Base-by-base conservation (phyloP, 2,797 vertebrate species). In the Aldrovandia affinis region DNA sequence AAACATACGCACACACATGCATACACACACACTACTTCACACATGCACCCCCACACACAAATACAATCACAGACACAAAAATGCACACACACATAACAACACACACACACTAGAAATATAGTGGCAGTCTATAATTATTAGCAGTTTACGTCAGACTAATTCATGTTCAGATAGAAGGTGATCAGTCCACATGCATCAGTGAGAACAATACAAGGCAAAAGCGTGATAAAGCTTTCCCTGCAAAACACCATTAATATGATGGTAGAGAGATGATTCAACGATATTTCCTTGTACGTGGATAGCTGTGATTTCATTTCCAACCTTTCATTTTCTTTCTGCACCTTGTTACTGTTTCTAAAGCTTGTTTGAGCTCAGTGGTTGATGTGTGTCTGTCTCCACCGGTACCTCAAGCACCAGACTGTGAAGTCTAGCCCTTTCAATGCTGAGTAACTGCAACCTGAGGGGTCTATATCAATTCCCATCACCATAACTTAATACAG, bases 91-190 rank as follows among this genome's bases (percentile, higher is more conserved):
- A 63, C 4, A 4, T 6, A 63, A 63, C 83, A n/a, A 42, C 36
- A 70, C 83, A 85, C 39, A 70, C 68, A 84, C 42, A 73, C 68
- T 78, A 57, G 22, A 44, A 54, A 84, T 70, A n/a, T n/a, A n/a
- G n/a, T n/a, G n/a, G n/a, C 82, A 85, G 78, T 83, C 61, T 28
- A 83, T 70, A 10, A 68, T 85, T 55, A 87, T 85, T 75, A 87
- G 81, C 61, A 89, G 78, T 78, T 75, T 22, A 42, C 70, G 61
- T 84, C 82, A 84, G 57, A 87, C 87, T 84, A 86, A 88, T 88
- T 84, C 82, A 85, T 57, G 83, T 88, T 88, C 81, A 82, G 65
- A 78, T 85, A 86, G 85, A 77, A 85, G 61, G 9, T 28, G n/a
- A 63, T 30, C n/a, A 63, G 30, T 63, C n/a, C 12, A 63, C 61